These are phyloP conservation scores for Semicossyphus pulcher DNA, from an alignment of 2,113 vertebrate species.

Conservation along the genomic window DNA sequence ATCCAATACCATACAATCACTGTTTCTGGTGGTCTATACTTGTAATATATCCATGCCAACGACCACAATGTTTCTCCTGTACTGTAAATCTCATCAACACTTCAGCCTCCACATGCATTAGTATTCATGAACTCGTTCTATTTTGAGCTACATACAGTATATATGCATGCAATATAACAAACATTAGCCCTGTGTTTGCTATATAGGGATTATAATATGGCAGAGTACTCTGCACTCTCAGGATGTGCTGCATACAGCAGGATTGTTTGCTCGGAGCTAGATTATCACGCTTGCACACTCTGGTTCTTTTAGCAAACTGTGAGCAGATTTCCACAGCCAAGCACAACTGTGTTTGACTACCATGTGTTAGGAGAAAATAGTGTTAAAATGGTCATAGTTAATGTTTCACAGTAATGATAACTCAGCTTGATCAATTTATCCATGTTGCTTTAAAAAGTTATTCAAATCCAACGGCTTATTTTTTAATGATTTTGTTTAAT, in stretches of 20 bases:
- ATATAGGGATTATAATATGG: constrained; percentile 22
- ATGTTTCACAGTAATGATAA: background rate
- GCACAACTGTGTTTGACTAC: background rate
- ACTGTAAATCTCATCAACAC: background rate
- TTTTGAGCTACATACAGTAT: constrained; percentile 11
- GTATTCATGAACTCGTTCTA: constrained; percentile 43
- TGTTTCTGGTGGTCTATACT: no score
- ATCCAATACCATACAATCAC: no score
- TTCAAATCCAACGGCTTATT: background rate
- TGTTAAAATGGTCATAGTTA: background rate
- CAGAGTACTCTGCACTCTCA: constrained; percentile 1
- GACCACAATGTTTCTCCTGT: background rate
- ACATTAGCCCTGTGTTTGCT: constrained; percentile 6
- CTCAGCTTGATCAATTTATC: background rate
- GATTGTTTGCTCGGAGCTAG: background rate
- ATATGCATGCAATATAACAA: constrained; percentile 16
- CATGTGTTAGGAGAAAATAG: background rate
- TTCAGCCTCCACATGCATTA: constrained; percentile 18
- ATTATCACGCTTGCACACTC: constrained; percentile 8
- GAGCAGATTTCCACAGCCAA: background rate
- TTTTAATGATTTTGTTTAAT: background rate
- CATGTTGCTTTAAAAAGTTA: background rate
- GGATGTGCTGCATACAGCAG: background rate
- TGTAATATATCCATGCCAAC: background rate
- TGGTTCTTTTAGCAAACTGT: background rate